Evolutionary conservation across 2,888 invertebrate species (phyloP).

Genomic region (Chaetogeoica ovagalla): DNA sequence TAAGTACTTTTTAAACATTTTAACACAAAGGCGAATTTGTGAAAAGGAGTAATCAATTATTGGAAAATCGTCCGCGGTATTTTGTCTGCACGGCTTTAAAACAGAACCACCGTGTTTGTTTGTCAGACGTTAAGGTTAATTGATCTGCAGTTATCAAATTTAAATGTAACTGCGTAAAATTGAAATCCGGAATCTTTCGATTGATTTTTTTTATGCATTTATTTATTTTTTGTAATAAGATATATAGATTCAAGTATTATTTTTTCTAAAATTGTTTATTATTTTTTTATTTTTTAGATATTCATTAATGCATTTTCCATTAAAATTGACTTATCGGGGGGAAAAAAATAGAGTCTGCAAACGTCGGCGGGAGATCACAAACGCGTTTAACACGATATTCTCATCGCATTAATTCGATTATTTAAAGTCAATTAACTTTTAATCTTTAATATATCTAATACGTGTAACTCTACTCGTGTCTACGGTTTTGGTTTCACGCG

Average conservation of each 20-base stretch:
- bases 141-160: conserved; percentile 11
- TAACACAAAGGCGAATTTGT: too few relatives aligned
- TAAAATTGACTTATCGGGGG: background rate
- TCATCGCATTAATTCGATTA: conserved; percentile 14
- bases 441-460: background rate
- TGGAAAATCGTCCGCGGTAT: too few relatives aligned
- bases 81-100: background rate
- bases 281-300: conserved; percentile 8
- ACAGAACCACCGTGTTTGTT: background rate
- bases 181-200: background rate
- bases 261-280: background rate
- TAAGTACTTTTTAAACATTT: too few relatives aligned
- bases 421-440: conserved; percentile 10
- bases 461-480: background rate
- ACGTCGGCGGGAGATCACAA: background rate
- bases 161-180: background rate
- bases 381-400: background rate
- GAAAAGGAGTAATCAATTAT: too few relatives aligned
- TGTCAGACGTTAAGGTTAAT: background rate
- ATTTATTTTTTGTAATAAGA: background rate
- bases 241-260: background rate
- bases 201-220: background rate
- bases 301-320: background rate
- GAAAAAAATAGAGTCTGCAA: background rate
- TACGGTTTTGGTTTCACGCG: background rate